Evolutionary conservation across 2,797 vertebrate genomes (phyloP).

Genomic region (Geotrypetes seraphini): DNA sequence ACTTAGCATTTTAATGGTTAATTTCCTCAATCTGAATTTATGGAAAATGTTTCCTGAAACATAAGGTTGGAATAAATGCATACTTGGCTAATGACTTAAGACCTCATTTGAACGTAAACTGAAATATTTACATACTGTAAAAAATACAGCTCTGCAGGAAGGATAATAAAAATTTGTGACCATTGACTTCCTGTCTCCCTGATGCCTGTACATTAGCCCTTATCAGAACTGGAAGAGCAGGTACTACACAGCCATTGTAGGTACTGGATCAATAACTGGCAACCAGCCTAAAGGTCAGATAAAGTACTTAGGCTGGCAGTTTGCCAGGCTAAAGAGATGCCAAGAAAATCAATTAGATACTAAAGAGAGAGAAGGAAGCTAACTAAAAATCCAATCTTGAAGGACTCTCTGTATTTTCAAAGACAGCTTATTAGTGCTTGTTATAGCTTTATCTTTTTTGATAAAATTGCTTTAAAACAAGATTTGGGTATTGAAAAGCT

Average conservation of each 20-base stretch:
- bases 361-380: slow-evolving; percentile 61
- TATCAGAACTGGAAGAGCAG: slow-evolving; percentile 60
- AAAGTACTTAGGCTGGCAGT: slow-evolving; percentile 72
- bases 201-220: slow-evolving; percentile 50
- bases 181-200: slow-evolving; percentile 53
- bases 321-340: slow-evolving; percentile 72
- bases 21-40: no score
- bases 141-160: slow-evolving; percentile 26
- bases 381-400: slow-evolving; percentile 61
- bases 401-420: slow-evolving; percentile 49
- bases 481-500: slow-evolving; percentile 27
- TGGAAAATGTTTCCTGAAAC: slow-evolving; percentile 26
- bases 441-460: slow-evolving; percentile 52
- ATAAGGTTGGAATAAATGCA: slow-evolving; percentile 17
- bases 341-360: slow-evolving; percentile 73
- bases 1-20: slow-evolving; percentile 7
- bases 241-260: slow-evolving; percentile 46
- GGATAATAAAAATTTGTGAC: slow-evolving; percentile 51
- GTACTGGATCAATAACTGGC: slow-evolving; percentile 60
- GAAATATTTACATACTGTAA: slow-evolving; percentile 31
- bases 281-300: slow-evolving; percentile 64
- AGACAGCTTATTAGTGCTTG: slow-evolving; percentile 49
- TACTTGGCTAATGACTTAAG: slow-evolving; percentile 26
- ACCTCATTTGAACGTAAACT: slow-evolving; percentile 32
- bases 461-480: slow-evolving; percentile 58